Evolutionary conservation across 2,888 invertebrate species (phyloP), one percentile per base, ranked within the genome.

Genomic region (Muscina levida): DNA sequence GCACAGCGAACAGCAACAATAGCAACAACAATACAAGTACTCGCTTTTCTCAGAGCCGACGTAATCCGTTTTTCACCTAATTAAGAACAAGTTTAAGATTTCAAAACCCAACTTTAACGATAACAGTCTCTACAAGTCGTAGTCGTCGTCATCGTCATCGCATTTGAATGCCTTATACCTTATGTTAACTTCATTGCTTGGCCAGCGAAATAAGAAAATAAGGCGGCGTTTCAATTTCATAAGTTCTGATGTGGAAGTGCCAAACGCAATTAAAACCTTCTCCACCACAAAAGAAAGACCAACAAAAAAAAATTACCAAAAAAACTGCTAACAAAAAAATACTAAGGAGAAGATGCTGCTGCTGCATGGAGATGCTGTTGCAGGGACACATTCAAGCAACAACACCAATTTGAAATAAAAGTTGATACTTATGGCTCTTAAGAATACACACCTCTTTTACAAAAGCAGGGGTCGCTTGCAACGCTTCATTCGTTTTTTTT

Each of bases 11-110:
- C 57, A 24, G 31, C 59, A 39, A 5, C 39, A 2, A 11, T n/a
- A n/a, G 4, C 19, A 37, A 15, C n/a, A 10, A 17, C 15, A 17
- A 31, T 31, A n/a, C 56, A 22, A 22, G 19, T 31, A 15, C 6
- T 19, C 39, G 15, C 48, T 15, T 19, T n/a, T 59, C 37, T 13
- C 42, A 39, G 10, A 22, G 6, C 22, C 19, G 62, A 22, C 62
- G 39, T 82, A 83, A 83, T 77, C 79, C 77, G 82, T 82, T 82
- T 81, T 83, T 83, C 84, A 83, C 82, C 83, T 84, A 84, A 84
- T 84, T 84, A 84, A 79, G 83, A 82, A 83, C 83, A 79, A 83
- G 83, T 84, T 83, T 82, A 80, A 81, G 79, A 74, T 71, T 76
- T 78, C 81, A 77, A 81, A 81, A 72, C 71, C 71, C 81, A 81